Percentiles rank a stretch among this genome's conserved stretches.
These are phyloP conservation scores for Trinectes maculatus DNA, from an alignment of 2,113 vertebrate genomes.

Conservation along the genomic window DNA sequence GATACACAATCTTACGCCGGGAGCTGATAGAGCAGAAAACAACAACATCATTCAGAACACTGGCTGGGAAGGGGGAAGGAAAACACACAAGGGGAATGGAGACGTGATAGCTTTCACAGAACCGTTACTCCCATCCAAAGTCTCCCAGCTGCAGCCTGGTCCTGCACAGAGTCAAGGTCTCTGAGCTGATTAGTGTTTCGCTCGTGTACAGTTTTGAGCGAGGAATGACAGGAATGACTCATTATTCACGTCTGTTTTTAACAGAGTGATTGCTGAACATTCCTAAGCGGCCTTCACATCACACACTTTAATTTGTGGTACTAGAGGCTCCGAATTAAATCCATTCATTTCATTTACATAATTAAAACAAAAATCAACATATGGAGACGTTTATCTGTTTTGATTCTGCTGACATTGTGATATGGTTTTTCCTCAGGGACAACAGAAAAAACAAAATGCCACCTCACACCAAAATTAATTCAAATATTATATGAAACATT, in stretches of 20 bases:
- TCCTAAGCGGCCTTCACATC: constrained; percentile 2
- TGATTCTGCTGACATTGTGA: too few relatives aligned
- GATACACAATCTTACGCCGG: too few relatives aligned
- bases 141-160: constrained; percentile 77
- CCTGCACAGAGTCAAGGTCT: constrained; percentile 81
- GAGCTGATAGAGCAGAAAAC: neutral
- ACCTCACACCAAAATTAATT: constrained; percentile 29
- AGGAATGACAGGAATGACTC: constrained; percentile 33
- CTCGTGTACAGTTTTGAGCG: constrained; percentile 26
- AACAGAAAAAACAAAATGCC: neutral
- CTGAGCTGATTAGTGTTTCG: constrained; percentile 13
- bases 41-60: neutral
- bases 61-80: too few relatives aligned
- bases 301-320: too few relatives aligned
- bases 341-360: too few relatives aligned
- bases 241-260: constrained; percentile 18
- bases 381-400: too few relatives aligned
- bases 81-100: too few relatives aligned
- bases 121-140: constrained; percentile 26
- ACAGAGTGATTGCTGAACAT: constrained; percentile 1
- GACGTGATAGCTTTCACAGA: neutral
- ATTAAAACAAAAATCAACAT: too few relatives aligned
- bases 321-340: too few relatives aligned
- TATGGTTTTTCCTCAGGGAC: neutral
- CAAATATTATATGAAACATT: constrained; percentile 79